phyloP scores from a whole-genome alignment of 2,113 vertebrate species.

The Phyllostomus discolor region DNA sequence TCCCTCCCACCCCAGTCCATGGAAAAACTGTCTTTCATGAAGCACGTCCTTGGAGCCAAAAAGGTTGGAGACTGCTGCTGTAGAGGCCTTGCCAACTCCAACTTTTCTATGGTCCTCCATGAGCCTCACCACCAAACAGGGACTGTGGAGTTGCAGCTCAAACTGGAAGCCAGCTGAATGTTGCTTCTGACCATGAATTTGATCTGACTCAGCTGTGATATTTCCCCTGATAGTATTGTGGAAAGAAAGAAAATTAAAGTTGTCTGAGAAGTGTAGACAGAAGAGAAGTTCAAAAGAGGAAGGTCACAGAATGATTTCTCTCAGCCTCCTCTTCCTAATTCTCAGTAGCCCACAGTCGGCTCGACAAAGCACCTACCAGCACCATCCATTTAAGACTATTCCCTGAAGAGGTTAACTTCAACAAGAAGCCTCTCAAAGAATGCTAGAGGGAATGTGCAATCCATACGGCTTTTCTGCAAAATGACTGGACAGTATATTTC shows the following conservation, averaged over 20 bases:
- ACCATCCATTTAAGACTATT: background rate
- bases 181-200: slow-evolving; percentile 47
- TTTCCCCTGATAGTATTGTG: background rate
- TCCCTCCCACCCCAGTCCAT: too few species aligned
- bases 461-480: slow-evolving; percentile 23
- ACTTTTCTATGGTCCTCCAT: background rate
- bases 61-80: background rate
- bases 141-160: background rate
- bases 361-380: background rate
- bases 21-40: too few species aligned
- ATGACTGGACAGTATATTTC: background rate
- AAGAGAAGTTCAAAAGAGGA: slow-evolving; percentile 48
- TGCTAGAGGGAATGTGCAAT: background rate
- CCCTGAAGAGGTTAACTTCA: slow-evolving; percentile 3
- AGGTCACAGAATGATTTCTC: background rate
- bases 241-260: slow-evolving; percentile 39
- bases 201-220: slow-evolving; percentile 42
- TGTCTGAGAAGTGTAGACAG: slow-evolving; percentile 16
- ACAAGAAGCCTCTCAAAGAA: slow-evolving; percentile 12
- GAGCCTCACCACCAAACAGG: background rate
- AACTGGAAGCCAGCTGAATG: background rate
- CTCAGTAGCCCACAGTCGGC: background rate
- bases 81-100: background rate
- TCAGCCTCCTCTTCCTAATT: background rate
- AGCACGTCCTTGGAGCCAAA: too few species aligned